Base-by-base conservation (phyloP, 2,888 invertebrate species). In the Eurois occulta region DNA sequence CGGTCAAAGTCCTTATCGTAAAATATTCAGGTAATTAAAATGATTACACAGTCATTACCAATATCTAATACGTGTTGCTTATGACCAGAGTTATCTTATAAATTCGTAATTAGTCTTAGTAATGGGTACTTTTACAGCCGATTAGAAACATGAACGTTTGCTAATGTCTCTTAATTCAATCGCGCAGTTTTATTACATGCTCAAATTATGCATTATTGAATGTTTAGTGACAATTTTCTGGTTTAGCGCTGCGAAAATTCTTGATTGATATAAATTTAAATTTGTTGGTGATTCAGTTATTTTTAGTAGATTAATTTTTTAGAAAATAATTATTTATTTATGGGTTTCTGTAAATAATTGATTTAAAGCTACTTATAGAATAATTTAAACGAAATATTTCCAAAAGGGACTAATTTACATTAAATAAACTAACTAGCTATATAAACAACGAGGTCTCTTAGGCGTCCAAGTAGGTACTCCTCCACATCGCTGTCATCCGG, bases 21-120 rank as follows among this genome's bases (percentile, higher is more conserved):
- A 84, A 75, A 77, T 85, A 85, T 85, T 84, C 85, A 85, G 55
- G 32, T 79, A 86, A 86, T 86, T 81, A 86, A 86, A 86, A 68
- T 86, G 73, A 86, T 81, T 86, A 79, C 80, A 58, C 32, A 72
- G 86, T 78, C 55, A 80, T 86, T 77, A 84, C 78, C 65, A 79
- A 80, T 80, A 79, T 74, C 83, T 79, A 75, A 85, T 85, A 78
- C 76, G 78, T 80, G 83, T 77, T 24, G 60, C 62, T 85, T 78
- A 77, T 83, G 75, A 77, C 70, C 68, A 35, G 43, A 84, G 68
- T 87, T 76, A 78, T 76, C 72, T 82, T 85, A 78, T 77, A 83
- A 83, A 85, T 80, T 78, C 35, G 66, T 83, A 48, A 83, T 87
- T 80, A 87, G 62, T 41, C 38, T 48, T 35, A 60, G 74, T 80